A percentile compares a stretch with the other conserved stretches of the same genome.
Evolutionary conservation across 2,797 vertebrate genomes (phyloP).

Genomic region (Melopsittacus undulatus): DNA sequence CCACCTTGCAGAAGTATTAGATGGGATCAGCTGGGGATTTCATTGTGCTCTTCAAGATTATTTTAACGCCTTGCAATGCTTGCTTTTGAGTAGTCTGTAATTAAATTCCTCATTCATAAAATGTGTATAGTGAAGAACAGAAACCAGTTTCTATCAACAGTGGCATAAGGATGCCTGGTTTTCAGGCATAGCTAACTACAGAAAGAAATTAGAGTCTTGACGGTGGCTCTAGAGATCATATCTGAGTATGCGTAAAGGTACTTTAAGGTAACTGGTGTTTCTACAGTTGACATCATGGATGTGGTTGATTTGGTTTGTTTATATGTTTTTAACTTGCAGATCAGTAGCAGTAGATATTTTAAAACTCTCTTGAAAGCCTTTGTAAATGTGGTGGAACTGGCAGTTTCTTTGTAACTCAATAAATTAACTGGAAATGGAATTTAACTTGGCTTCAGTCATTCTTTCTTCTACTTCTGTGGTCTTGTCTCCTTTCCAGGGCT

Average conservation of each 20-base stretch:
- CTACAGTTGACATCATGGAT: not conserved
- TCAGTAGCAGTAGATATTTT: slow-evolving; percentile 6
- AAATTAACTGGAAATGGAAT: slow-evolving; percentile 32
- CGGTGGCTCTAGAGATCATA: not conserved
- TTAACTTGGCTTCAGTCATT: not conserved
- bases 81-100: not conserved
- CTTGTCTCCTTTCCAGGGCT: not conserved
- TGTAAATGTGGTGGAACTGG: slow-evolving; percentile 57
- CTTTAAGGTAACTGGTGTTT: not conserved
- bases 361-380: slow-evolving; percentile 6
- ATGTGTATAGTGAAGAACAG: not conserved
- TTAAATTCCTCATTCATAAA: not conserved
- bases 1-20: not conserved
- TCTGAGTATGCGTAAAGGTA: not conserved
- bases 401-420: slow-evolving; percentile 52
- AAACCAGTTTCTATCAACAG: not conserved
- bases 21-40: not conserved
- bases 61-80: not conserved
- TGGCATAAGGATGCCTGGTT: not conserved
- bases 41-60: not conserved
- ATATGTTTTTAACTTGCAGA: not conserved
- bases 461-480: not conserved
- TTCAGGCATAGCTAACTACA: not conserved
- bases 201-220: not conserved
- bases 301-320: not conserved